Evolutionary conservation across 2,113 vertebrate species (phyloP).

Genomic region (Oreotrochilus melanogaster): DNA sequence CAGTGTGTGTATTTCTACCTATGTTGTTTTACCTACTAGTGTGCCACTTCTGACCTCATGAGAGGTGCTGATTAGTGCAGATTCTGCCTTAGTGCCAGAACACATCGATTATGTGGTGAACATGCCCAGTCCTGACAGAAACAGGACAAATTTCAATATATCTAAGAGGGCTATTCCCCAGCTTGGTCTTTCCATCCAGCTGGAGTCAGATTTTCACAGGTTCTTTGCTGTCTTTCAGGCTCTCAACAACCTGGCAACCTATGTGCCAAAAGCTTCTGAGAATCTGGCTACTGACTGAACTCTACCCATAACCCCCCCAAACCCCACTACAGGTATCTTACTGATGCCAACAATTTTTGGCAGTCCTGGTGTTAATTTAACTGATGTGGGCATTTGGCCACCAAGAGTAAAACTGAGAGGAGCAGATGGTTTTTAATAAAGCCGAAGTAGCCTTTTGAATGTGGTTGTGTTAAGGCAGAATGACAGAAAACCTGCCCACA

Average conservation of each 20-base stretch:
- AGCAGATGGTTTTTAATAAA: background rate
- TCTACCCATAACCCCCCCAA: rapidly evolving
- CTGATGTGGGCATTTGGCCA: background rate
- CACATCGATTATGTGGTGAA: background rate
- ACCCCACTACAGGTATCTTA: background rate
- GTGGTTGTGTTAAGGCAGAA: background rate
- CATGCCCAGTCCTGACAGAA: background rate
- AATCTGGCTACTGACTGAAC: background rate
- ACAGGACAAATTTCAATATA: rapidly evolving
- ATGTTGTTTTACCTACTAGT: rapidly evolving
- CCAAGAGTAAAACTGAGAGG: background rate
- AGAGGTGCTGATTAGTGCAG: background rate
- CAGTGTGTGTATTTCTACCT: background rate
- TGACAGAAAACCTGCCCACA: background rate
- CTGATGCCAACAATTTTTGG: rapidly evolving
- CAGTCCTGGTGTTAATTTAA: background rate
- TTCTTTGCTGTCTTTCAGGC: background rate
- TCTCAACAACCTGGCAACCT: background rate
- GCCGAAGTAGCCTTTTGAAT: background rate
- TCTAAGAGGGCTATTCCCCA: background rate
- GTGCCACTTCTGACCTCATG: background rate
- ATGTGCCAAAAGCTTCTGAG: background rate
- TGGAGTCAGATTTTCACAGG: background rate
- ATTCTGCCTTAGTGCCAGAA: background rate
- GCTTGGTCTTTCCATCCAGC: background rate